A percentile compares a stretch with the other conserved stretches of the same genome.
phyloP scores from a whole-genome alignment of 2,113 vertebrate genomes.

The Ictalurus punctatus region DNA sequence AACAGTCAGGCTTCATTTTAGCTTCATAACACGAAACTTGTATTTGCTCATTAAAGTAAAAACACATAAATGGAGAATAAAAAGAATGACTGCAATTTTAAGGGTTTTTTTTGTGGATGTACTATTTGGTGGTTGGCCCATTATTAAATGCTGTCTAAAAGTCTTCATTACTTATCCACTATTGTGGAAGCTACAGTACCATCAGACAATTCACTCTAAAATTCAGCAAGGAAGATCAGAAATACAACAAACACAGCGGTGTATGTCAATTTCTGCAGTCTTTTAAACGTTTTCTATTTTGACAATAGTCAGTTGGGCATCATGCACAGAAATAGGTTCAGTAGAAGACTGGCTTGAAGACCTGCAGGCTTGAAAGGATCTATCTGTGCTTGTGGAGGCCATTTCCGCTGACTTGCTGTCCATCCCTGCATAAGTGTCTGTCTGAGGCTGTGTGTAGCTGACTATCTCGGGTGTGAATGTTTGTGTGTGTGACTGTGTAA shows the following conservation, averaged over 20 bases:
- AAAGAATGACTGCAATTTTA: background rate
- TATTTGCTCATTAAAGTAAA: background rate
- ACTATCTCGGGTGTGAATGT: slow-evolving; percentile 50
- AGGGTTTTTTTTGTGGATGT: background rate
- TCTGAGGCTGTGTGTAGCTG: slow-evolving; percentile 57
- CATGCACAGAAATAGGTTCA: slow-evolving; percentile 51
- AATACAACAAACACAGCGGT: background rate
- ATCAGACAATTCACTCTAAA: background rate
- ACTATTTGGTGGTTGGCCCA: background rate
- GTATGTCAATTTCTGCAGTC: background rate
- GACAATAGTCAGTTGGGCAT: slow-evolving; percentile 67
- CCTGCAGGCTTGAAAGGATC: slow-evolving; percentile 63
- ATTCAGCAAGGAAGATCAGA: background rate
- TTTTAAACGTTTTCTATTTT: slow-evolving; percentile 73
- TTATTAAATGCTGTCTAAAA: background rate
- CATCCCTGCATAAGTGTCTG: slow-evolving; percentile 58
- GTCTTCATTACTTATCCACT: background rate
- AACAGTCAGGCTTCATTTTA: slow-evolving; percentile 15
- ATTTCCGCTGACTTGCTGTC: slow-evolving; percentile 64
- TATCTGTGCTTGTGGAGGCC: slow-evolving; percentile 56
- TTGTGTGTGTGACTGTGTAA: slow-evolving; percentile 64
- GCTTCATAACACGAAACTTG: background rate
- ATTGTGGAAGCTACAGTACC: slow-evolving; percentile 9
- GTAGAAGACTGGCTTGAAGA: slow-evolving; percentile 52
- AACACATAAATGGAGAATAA: background rate